phyloP scores from a whole-genome alignment of 1,140 invertebrate genomes.

The Elymnias hypermnestra region DNA sequence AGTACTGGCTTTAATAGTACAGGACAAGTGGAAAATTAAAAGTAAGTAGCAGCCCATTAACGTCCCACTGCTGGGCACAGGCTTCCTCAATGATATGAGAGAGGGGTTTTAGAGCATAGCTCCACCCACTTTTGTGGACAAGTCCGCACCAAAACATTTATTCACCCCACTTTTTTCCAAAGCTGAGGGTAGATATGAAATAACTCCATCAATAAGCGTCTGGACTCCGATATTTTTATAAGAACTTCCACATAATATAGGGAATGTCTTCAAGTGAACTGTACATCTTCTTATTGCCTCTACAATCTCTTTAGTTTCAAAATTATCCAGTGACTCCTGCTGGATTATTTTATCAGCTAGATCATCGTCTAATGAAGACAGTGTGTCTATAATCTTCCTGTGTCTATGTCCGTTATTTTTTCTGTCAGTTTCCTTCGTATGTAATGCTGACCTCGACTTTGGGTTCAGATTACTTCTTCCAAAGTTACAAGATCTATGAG shows the following conservation, averaged over 20 bases:
- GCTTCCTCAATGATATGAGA: too few relatives aligned
- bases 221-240: conserved; percentile 97
- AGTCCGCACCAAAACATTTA: conserved; percentile 76
- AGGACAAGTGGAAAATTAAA: too few relatives aligned
- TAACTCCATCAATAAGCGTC: conserved; percentile 89
- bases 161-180: conserved; percentile 79
- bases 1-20: too few relatives aligned
- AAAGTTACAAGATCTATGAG: conserved; percentile 87
- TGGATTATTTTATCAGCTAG: conserved; percentile 89
- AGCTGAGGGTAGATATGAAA: conserved; percentile 91
- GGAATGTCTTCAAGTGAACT: conserved; percentile 80
- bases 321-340: conserved; percentile 82
- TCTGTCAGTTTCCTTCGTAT: conserved; percentile 71
- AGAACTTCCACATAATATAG: conserved; percentile 93
- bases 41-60: too few relatives aligned
- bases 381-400: conserved; percentile 82
- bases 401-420: conserved; percentile 74
- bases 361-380: conserved; percentile 87
- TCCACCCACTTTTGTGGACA: conserved; percentile 89
- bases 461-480: conserved; percentile 78
- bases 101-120: too few relatives aligned
- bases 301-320: conserved; percentile 78
- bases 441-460: conserved; percentile 58
- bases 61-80: too few relatives aligned
- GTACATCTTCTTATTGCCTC: conserved; percentile 83